These are phyloP conservation scores for Alces alces DNA, from an alignment of 2,113 vertebrate genomes.

Conservation along the genomic window DNA sequence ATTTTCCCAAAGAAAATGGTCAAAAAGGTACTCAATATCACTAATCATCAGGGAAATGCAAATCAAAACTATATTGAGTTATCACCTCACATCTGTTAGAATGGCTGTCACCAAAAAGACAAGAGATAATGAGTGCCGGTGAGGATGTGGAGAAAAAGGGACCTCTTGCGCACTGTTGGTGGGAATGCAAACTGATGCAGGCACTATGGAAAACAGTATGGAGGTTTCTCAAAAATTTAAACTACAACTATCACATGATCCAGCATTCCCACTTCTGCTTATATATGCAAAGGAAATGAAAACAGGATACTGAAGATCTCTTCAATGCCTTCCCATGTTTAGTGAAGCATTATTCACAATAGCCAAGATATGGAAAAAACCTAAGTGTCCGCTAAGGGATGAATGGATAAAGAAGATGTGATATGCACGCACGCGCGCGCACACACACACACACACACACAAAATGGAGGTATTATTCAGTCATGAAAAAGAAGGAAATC, in stretches of 20 bases:
- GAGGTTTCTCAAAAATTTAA: not conserved
- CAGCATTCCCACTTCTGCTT: not conserved
- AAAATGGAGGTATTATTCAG: not conserved
- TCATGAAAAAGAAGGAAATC: not conserved
- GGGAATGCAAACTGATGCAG: not conserved
- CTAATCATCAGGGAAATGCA: not conserved
- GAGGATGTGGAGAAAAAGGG: not conserved
- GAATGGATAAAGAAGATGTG: not conserved
- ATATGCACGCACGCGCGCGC: not conserved
- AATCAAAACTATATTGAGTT: not conserved
- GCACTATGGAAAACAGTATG: not conserved
- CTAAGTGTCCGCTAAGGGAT: not conserved
- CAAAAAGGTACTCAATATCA: not conserved
- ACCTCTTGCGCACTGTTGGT: not conserved
- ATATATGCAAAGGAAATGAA: not conserved
- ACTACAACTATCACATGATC: not conserved
- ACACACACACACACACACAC: not conserved
- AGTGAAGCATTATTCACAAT: not conserved
- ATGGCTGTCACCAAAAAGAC: not conserved
- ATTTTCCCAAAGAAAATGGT: not conserved
- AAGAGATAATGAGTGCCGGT: not conserved
- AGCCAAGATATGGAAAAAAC: not conserved
- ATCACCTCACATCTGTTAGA: not conserved
- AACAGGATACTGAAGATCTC: not conserved
- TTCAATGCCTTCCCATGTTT: not conserved